Conservation (phyloP, 2,797 vertebrate genomes). For the Borostomias antarcticus region DNA sequence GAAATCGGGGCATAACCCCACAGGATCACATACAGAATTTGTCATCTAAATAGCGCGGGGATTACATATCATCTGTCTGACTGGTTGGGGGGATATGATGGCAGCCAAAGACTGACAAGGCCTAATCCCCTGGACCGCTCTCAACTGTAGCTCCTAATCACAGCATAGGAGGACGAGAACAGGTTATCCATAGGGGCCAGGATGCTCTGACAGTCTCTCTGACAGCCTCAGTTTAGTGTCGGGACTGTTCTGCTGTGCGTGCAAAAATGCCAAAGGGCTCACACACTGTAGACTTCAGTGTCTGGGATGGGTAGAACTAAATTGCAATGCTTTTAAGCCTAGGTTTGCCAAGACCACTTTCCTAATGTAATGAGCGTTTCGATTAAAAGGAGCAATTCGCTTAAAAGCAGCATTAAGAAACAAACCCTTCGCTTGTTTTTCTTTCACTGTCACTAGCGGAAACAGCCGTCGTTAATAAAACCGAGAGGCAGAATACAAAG, state of each 20-base stretch:
- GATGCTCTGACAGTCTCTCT: slow-evolving; percentile 29
- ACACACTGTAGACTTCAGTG: slow-evolving; percentile 28
- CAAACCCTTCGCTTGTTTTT: too few species aligned
- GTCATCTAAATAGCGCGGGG: slow-evolving; percentile 72
- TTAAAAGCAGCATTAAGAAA: slow-evolving; percentile 46
- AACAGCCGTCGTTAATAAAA: slow-evolving; percentile 51
- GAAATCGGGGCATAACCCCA: slow-evolving; percentile 58
- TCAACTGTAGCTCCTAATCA: slow-evolving; percentile 62
- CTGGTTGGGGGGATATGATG: slow-evolving; percentile 54
- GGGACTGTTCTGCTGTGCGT: slow-evolving; percentile 29
- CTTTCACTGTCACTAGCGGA: slow-evolving; percentile 45
- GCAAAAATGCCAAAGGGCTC: slow-evolving; percentile 12
- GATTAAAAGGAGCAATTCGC: slow-evolving; percentile 40
- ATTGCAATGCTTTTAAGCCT: slow-evolving; percentile 51
- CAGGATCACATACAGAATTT: slow-evolving; percentile 68
- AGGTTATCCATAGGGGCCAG: slow-evolving; percentile 45
- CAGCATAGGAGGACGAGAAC: slow-evolving; percentile 50
- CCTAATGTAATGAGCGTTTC: slow-evolving; percentile 65
- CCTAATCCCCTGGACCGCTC: slow-evolving; percentile 66
- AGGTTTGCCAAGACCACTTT: slow-evolving; percentile 37
- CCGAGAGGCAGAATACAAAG: slow-evolving; percentile 15
- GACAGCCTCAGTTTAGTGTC: slow-evolving; percentile 13
- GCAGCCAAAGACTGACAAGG: slow-evolving; percentile 70
- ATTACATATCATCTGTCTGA: slow-evolving; percentile 74
- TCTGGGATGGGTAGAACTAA: slow-evolving; percentile 45